phyloP scores from a whole-genome alignment of 2,888 invertebrate species.

The Acrocera orbiculus region DNA sequence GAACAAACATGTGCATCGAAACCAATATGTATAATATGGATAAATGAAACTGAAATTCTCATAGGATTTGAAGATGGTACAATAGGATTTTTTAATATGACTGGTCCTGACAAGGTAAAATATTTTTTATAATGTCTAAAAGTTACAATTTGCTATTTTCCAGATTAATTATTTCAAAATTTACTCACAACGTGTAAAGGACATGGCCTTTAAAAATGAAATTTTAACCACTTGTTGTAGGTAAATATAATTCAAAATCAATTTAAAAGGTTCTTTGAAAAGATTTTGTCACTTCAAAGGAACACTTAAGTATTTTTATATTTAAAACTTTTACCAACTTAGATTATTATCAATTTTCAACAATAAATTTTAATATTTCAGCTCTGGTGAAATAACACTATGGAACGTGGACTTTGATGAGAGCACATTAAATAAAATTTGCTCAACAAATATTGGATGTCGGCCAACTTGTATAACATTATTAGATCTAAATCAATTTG shows the following conservation, averaged over 20 bases:
- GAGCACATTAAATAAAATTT: constrained; percentile 33
- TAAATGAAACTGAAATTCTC: constrained; percentile 41
- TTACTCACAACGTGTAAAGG: no score
- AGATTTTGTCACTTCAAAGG: not conserved
- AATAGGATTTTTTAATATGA: not conserved
- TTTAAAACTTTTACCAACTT: not conserved
- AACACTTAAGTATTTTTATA: no score
- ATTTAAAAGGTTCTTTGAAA: no score
- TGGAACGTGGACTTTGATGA: constrained; percentile 35
- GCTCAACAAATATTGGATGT: constrained; percentile 43
- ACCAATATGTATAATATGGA: constrained; percentile 53
- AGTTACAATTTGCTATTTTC: not conserved
- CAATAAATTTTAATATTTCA: constrained; percentile 9
- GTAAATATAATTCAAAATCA: no score
- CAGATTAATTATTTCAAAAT: no score
- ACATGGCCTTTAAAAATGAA: no score
- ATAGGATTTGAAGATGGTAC: constrained; percentile 62
- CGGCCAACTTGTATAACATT: constrained; percentile 56
- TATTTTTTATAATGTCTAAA: no score
- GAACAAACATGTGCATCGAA: constrained; percentile 48
- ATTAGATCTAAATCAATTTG: constrained; percentile 30
- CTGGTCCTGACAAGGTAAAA: no score
- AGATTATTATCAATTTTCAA: not conserved
- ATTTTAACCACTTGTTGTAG: no score
- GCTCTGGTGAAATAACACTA: constrained; percentile 60